Base-by-base conservation (phyloP, 2,888 invertebrate species). In the Pycnomerus fuliginosus region DNA sequence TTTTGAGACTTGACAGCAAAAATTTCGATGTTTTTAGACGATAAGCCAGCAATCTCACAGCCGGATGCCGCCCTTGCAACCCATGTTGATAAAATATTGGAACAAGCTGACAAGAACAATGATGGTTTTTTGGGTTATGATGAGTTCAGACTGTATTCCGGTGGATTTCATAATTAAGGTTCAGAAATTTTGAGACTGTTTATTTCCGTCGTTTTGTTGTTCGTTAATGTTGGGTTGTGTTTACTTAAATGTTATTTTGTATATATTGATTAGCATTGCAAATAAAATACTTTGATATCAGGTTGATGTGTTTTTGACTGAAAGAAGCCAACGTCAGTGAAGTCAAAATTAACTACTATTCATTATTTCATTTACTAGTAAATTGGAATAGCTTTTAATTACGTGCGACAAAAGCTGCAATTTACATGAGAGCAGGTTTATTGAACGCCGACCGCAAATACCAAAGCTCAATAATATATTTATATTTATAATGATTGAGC, bases 41-140 rank as follows among this genome's bases (percentile, higher is more conserved):
- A 52, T 70, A 70, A 12, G 66, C 71, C 14, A 13, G 47, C 0
- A 20, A 32, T 39, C 14, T 58, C 65, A 0, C 78, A 80, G 51
- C 69, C 76, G 0, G 85, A 85, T 54, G 70, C 74, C 1, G 73
- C 79, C 27, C 60, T 85, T 0, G 73, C 74, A 47, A 67, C 70
- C 1, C 65, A 80, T 1, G 61, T 84, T 23, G 87, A 87, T 57
- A 75, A 79, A 5, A 82, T 86, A 1, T 66, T 90, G 15, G 73
- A 72, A 10, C 74, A 78, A 40, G 80, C 84, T 44, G 90, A 90
- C 62, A 62, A 75, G 15, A 82, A 90, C 62, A 74, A 77, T 14
- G 90, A 91, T 60, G 90, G 90, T 0, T 88, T 74, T 60, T 78
- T 91, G 20, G 84, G 80, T 52, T 85, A 83, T 61, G 55, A 73